Evolutionary conservation across 2,797 vertebrate species (phyloP).

Genomic region (Lithobates pipiens): DNA sequence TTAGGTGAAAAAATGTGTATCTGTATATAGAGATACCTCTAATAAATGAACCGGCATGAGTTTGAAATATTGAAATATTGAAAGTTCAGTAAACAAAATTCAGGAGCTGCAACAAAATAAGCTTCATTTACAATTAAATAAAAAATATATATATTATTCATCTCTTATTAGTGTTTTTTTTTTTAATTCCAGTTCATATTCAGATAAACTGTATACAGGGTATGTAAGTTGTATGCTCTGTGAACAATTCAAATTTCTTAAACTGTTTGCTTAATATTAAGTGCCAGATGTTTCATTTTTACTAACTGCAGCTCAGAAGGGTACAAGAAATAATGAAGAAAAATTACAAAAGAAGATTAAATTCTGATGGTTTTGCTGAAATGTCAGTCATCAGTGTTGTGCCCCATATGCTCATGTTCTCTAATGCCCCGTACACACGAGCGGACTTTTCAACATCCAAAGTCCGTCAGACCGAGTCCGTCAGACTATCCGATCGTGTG

Average conservation of each 20-base stretch:
- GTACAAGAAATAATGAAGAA: conserved; percentile 39
- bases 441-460: too few relatives aligned
- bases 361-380: conserved; percentile 2
- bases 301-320: conserved; percentile 26
- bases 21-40: too few relatives aligned
- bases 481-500: too few relatives aligned
- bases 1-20: too few relatives aligned
- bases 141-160: too few relatives aligned
- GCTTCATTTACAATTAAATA: too few relatives aligned
- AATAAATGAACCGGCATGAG: too few relatives aligned
- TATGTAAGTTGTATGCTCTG: neutral
- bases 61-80: too few relatives aligned
- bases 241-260: neutral
- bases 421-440: too few relatives aligned
- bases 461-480: too few relatives aligned
- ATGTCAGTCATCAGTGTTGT: conserved; percentile 16
- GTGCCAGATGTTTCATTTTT: conserved; percentile 35
- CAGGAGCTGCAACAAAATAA: too few relatives aligned
- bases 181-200: neutral
- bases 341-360: conserved; percentile 22
- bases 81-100: too few relatives aligned
- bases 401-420: conserved; percentile 34
- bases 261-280: conserved; percentile 36
- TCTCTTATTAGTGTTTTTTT: neutral
- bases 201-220: neutral